These are phyloP conservation scores for Silurus meridionalis DNA, from an alignment of 2,113 vertebrate species.

Conservation along the genomic window DNA sequence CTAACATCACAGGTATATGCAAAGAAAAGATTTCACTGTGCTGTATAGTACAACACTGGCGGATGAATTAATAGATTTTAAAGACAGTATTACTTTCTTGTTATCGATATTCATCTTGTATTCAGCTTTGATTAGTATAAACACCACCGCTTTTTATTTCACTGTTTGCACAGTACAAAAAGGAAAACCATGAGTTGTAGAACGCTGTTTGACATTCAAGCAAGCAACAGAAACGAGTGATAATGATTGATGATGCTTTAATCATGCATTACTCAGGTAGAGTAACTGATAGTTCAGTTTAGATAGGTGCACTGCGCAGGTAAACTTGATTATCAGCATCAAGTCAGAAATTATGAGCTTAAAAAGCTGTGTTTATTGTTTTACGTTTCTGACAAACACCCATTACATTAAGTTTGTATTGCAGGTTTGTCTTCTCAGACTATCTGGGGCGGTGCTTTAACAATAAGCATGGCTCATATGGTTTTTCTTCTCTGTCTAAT, in stretches of 20 bases:
- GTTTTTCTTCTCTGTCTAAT: neutral
- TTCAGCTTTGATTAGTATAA: neutral
- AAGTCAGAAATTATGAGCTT: neutral
- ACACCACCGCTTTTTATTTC: neutral
- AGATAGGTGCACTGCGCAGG: neutral
- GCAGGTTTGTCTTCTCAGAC: neutral
- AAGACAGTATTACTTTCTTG: neutral
- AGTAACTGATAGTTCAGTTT: neutral
- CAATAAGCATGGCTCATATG: neutral
- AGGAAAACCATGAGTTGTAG: neutral
- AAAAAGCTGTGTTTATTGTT: neutral
- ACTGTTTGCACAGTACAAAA: neutral
- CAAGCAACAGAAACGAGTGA: neutral
- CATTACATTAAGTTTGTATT: neutral
- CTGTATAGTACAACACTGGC: neutral
- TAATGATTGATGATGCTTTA: neutral
- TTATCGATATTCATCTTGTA: neutral
- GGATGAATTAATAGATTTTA: neutral
- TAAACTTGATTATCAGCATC: neutral
- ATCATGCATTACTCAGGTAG: neutral
- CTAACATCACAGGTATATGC: no score
- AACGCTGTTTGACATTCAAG: neutral
- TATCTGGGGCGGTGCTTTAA: neutral
- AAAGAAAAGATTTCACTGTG: no score
- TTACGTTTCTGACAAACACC: neutral